Conservation (phyloP, 1,140 invertebrate genomes). For the Streblospio benedicti region DNA sequence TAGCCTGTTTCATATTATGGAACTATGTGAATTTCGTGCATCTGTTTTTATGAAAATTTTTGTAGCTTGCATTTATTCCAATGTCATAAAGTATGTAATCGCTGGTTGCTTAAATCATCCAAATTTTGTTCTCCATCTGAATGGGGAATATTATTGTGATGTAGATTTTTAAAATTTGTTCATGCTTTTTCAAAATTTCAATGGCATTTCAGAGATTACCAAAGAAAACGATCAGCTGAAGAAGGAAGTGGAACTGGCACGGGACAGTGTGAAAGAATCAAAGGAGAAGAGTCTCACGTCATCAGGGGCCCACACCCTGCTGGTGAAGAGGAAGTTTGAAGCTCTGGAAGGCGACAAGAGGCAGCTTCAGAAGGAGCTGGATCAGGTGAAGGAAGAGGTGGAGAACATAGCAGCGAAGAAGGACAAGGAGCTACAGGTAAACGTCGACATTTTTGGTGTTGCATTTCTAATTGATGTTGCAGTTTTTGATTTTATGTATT, state of each 20-base stretch:
- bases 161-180: too few relatives aligned
- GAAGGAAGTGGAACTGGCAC: not conserved
- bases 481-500: too few relatives aligned
- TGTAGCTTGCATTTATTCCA: too few relatives aligned
- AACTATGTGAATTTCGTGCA: too few relatives aligned
- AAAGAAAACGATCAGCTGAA: not conserved
- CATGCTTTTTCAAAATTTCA: too few relatives aligned
- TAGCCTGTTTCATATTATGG: too few relatives aligned
- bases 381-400: not conserved
- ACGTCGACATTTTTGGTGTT: not conserved
- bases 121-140: too few relatives aligned
- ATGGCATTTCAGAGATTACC: not conserved
- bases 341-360: not conserved
- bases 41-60: too few relatives aligned
- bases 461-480: not conserved
- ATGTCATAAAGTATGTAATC: too few relatives aligned
- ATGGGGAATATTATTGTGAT: too few relatives aligned
- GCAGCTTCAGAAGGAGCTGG: conserved; percentile 8
- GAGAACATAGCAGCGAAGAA: not conserved
- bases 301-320: not conserved
- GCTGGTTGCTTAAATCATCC: too few relatives aligned
- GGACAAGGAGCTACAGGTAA: not conserved
- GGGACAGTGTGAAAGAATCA: not conserved
- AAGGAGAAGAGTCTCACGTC: not conserved
- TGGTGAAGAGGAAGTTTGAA: not conserved